phyloP scores from a whole-genome alignment of 2,888 invertebrate genomes.

The Eupsilia transversa region DNA sequence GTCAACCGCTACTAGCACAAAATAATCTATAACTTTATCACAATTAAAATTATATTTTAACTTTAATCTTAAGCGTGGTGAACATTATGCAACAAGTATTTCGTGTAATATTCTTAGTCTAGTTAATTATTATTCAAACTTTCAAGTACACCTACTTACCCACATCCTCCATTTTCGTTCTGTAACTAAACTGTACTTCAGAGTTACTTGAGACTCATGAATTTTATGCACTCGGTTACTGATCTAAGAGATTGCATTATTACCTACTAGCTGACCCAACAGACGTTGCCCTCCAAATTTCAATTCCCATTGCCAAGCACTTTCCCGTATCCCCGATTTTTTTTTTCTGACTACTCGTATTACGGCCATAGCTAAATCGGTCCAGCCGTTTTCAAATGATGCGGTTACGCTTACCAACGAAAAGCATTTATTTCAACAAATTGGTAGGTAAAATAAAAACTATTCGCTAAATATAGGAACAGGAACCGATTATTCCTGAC shows the following conservation, averaged over 20 bases:
- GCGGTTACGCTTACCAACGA: background rate
- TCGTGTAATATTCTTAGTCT: background rate
- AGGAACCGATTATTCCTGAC: conserved; percentile 34
- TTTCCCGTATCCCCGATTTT: background rate
- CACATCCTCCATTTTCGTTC: background rate
- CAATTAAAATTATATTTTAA: background rate
- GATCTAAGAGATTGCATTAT: background rate
- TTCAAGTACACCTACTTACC: background rate
- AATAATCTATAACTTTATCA: background rate
- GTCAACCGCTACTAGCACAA: background rate
- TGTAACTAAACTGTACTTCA: background rate
- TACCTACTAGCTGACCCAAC: background rate
- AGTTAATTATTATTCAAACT: background rate
- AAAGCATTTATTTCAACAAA: background rate
- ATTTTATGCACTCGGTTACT: background rate
- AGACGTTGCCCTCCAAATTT: background rate
- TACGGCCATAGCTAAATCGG: background rate
- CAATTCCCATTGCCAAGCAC: background rate
- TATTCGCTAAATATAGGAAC: conserved; percentile 22
- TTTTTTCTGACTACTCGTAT: background rate
- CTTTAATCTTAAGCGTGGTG: background rate
- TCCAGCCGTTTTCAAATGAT: background rate
- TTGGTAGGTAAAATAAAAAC: background rate
- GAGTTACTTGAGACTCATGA: background rate
- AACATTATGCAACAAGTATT: background rate